Evolutionary conservation across 2,888 invertebrate species (phyloP), one percentile per base, ranked within the genome.

Genomic region (Drosophila bunnanda): DNA sequence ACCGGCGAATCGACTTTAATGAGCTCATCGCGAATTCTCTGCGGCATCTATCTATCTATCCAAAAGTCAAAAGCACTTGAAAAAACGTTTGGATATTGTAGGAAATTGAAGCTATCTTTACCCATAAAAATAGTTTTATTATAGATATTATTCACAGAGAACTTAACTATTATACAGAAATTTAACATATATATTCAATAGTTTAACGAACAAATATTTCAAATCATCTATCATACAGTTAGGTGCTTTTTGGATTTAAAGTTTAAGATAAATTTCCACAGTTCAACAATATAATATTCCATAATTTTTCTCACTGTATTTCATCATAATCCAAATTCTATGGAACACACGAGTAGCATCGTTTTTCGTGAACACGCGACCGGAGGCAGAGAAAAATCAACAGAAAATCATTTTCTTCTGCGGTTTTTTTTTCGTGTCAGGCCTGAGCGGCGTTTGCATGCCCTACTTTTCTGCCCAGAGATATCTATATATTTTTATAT

Each of bases 301-400:
- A 9, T 9, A 2, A 59, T 60, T 60, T 32, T 39, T 60, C 20
- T 13, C 61, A 2, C 61, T 60, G 61, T 61, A 60, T 30, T 53
- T 38, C 46, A 12, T 59, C 22, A 59, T 71, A 34, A 32, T 28
- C 28, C n/a, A 34, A 54, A 28, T 55, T 44, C 54, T 73, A 15
- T 62, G 34, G 62, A 74, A 66, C 72, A 61, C 74, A 81, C 72
- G 68, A 65, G 64, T 17, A 41, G 68, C 34, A 67, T 67, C 48
- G 20, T 50, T 64, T 60, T 67, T 41, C 22, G 30, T 69, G 67
- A 79, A 78, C 89, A 84, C 88, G 87, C 83, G 80, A 76, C 80
- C 68, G 67, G 38, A 58, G 79, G 69, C 85, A 81, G 89, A 58
- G 70, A 75, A 84, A 68, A 76, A 70, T 74, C 79, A 76, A 87